Base-by-base conservation (phyloP, 2,797 vertebrate species). In the Ara ararauna region DNA sequence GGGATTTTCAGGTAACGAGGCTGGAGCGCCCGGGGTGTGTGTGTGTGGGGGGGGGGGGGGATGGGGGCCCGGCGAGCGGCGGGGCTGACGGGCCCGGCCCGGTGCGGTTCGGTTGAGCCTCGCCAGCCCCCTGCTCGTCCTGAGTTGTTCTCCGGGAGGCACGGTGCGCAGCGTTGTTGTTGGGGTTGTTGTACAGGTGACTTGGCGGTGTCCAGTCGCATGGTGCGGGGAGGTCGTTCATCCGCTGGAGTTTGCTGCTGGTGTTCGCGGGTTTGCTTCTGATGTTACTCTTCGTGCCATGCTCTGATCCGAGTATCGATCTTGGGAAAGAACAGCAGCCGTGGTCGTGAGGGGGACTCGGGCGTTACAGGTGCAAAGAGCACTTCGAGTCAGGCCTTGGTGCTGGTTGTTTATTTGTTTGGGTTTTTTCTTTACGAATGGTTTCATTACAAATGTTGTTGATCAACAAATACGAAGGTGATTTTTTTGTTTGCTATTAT, bases 271-370 rank as follows among this genome's bases (percentile, higher is more conserved):
- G 19, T 26, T 60, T 50, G 16, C 9, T 44, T 40, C 71, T 29
- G 51, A 40, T 7, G 53, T 86, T 27, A 34, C 36, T 34, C 38
- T 56, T 36, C 8, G 0, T 12, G 0, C 11, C 4, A 0, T 14
- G 24, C 27, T 40, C 1, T 61, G n/a, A 27, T 1, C 27, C 14
- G 2, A 8, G 23, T 9, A 1, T 2, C 8, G 38, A 44, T 7
- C 50, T 4, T 3, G 54, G 8, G 47, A 6, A 65, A 5, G 29
- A 19, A 29, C 7, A 7, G 22, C 3, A 11, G 38, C 8, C 42
- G 47, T 18, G 4, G 15, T 17, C 27, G 16, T 2, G 26, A 47
- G 36, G 6, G 7, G 8, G 29, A 12, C 14, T 80, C 27, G 13
- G 45, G 27, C 23, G 4, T 38, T 64, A 0, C 11, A n/a, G 40